phyloP scores from a whole-genome alignment of 2,797 vertebrate species.

The Clarias pachynema region DNA sequence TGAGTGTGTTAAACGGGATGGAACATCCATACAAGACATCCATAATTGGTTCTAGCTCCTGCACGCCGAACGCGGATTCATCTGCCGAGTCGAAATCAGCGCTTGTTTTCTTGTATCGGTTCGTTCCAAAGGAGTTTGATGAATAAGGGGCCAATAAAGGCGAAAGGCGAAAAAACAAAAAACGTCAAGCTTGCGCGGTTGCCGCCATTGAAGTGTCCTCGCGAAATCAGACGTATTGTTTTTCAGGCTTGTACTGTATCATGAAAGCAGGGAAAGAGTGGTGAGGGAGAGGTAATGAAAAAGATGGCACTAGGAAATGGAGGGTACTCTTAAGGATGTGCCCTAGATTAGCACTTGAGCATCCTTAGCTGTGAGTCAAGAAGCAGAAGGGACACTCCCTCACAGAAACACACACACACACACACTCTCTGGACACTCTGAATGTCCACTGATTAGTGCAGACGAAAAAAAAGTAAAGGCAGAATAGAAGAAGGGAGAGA shows the following conservation, averaged over 20 bases:
- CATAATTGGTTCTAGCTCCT: not conserved
- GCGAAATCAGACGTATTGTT: slow-evolving; percentile 24
- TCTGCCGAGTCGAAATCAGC: not conserved
- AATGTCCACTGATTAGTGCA: slow-evolving; percentile 26
- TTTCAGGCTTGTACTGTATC: not conserved
- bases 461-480: not conserved
- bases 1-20: not conserved
- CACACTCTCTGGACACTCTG: not conserved
- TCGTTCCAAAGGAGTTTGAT: not conserved
- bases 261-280: not conserved
- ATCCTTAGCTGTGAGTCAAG: slow-evolving; percentile 27
- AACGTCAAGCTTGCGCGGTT: not conserved
- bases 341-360: slow-evolving; percentile 65
- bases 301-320: slow-evolving; percentile 56
- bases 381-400: slow-evolving; percentile 8
- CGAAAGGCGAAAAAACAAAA: slow-evolving; percentile 1
- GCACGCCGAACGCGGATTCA: not conserved
- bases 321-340: slow-evolving; percentile 70
- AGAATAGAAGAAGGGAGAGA: not conserved
- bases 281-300: not conserved
- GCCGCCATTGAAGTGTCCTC: not conserved
- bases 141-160: slow-evolving; percentile 7
- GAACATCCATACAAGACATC: not conserved
- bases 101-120: not conserved
- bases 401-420: not conserved